Conservation (phyloP, 1,140 invertebrate species). For the Carposina sasakii region DNA sequence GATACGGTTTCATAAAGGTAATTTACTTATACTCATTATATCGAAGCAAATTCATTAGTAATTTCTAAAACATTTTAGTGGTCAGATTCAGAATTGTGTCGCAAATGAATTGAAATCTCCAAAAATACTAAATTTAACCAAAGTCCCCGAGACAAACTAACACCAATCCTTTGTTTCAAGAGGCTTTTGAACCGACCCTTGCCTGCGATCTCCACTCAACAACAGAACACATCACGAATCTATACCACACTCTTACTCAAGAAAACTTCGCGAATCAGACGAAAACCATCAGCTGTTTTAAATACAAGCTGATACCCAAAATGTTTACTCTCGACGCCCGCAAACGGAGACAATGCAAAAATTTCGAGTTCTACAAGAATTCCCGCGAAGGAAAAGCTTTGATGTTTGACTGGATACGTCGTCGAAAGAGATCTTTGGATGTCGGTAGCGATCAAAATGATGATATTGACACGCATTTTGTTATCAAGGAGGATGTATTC, state of each 20-base stretch:
- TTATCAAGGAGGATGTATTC: constrained; percentile 22
- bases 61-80: too few species aligned
- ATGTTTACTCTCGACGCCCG: too few species aligned
- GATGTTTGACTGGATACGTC: not conserved
- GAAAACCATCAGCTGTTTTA: constrained; percentile 30
- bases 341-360: too few species aligned
- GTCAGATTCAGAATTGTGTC: too few species aligned
- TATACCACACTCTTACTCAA: constrained; percentile 16
- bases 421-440: not conserved
- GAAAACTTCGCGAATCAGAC: constrained; percentile 28
- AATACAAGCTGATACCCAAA: constrained; percentile 11
- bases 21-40: too few species aligned
- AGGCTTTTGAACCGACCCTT: constrained; percentile 24
- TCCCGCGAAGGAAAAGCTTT: constrained; percentile 8
- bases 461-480: not conserved
- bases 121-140: not conserved
- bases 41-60: too few species aligned
- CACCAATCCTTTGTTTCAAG: constrained; percentile 43
- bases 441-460: not conserved
- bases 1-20: too few species aligned
- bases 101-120: not conserved
- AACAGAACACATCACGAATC: constrained; percentile 16
- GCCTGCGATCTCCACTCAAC: constrained; percentile 37
- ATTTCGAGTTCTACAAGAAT: constrained; percentile 7
- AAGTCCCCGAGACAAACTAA: constrained; percentile 9